phyloP scores from a whole-genome alignment of 1,140 invertebrate genomes.

The Lysiphlebus fabarum region DNA sequence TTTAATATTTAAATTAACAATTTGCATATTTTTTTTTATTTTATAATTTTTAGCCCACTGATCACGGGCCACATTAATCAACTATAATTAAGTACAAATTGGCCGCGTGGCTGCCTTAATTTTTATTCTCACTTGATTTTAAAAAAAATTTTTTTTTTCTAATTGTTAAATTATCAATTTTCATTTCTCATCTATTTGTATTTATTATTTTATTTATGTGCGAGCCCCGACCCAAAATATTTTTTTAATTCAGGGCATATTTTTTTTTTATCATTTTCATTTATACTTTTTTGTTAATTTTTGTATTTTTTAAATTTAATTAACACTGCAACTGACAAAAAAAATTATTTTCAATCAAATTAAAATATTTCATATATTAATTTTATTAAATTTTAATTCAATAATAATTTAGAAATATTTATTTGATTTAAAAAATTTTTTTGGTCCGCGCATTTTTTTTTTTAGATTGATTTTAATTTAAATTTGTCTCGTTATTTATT shows the following conservation, averaged over 20 bases:
- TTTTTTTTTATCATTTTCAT: conserved; percentile 19
- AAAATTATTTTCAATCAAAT: conserved; percentile 6
- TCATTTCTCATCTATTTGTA: no score
- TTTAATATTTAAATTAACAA: background rate
- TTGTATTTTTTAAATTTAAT: no score
- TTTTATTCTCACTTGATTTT: conserved; percentile 7
- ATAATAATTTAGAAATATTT: conserved; percentile 5
- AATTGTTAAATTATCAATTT: no score
- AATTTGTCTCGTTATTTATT: background rate
- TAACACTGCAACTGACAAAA: conserved; percentile 4
- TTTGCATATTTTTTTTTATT: background rate
- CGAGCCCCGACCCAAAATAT: conserved; percentile 24
- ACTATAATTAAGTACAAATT: conserved; percentile 24
- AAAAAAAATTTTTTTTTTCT: background rate
- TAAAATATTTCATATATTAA: background rate
- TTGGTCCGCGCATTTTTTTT: conserved; percentile 10
- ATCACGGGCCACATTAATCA: conserved; percentile 12
- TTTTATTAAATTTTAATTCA: no score
- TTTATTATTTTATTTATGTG: conserved; percentile 7
- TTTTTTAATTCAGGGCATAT: conserved; percentile 2
- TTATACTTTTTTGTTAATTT: background rate
- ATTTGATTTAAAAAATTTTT: conserved; percentile 8
- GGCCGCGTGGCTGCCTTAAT: conserved; percentile 18
- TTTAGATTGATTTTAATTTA: background rate
- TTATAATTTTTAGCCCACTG: background rate